Evolutionary conservation across 2,888 invertebrate species (phyloP).

Genomic region (Ypsolopha sequella): DNA sequence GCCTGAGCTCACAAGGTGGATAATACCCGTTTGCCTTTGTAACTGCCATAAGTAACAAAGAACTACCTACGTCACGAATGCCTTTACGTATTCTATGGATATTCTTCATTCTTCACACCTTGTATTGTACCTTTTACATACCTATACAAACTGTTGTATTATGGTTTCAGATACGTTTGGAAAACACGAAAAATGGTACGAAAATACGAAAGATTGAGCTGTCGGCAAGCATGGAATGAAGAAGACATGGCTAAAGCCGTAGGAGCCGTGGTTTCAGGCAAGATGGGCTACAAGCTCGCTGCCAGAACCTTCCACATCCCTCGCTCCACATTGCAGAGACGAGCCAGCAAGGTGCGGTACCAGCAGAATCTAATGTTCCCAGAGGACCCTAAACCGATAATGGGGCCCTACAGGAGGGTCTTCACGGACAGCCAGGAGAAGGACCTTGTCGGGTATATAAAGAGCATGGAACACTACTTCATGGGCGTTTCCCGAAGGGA

Average conservation of each 20-base stretch:
- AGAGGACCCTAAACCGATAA: conserved; percentile 50
- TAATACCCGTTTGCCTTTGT: too few species aligned
- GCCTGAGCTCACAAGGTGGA: too few species aligned
- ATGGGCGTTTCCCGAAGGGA: conserved; percentile 61
- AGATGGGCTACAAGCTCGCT: conserved; percentile 64
- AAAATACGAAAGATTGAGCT: conserved; percentile 65
- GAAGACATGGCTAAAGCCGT: conserved; percentile 64
- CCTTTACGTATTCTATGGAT: too few species aligned
- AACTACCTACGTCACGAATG: too few species aligned
- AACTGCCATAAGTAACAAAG: too few species aligned
- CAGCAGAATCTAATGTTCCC: conserved; percentile 38
- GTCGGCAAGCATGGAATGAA: conserved; percentile 63
- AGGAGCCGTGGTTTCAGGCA: conserved; percentile 61
- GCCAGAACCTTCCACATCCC: conserved; percentile 63
- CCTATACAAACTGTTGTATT: too few species aligned
- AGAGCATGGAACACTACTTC: conserved; percentile 62
- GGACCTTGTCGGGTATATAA: conserved; percentile 60
- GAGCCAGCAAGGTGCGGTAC: conserved; percentile 61
- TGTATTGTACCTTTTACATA: too few species aligned
- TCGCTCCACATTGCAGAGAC: conserved; percentile 57
- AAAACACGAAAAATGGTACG: conserved; percentile 48
- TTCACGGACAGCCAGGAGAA: conserved; percentile 63
- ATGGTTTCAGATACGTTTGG: too few species aligned
- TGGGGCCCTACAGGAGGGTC: conserved; percentile 61
- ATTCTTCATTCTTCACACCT: too few species aligned